Percentiles rank a stretch among this genome's conserved stretches.
phyloP scores from a whole-genome alignment of 1,140 invertebrate species.

The Euura saliciscinereae region DNA sequence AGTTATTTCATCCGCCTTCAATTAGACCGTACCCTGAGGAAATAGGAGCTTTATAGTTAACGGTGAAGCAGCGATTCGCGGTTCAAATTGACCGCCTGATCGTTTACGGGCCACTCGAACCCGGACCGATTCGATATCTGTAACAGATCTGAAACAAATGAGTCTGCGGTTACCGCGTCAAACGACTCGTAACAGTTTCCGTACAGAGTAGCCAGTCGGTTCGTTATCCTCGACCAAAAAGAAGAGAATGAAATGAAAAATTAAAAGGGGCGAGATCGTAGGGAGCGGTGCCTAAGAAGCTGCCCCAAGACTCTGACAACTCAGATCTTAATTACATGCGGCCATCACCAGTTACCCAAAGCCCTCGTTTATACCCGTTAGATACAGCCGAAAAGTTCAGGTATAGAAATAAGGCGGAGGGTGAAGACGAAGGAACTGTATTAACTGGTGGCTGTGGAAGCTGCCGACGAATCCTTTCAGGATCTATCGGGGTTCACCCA shows the following conservation, averaged over 20 bases:
- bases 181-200: no score
- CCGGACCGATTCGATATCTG: not conserved
- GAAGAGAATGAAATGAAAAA: no score
- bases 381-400: no score
- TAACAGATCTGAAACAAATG: conserved; percentile 2
- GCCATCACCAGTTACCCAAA: not conserved
- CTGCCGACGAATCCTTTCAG: no score
- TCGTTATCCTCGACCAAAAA: no score
- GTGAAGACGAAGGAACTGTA: no score
- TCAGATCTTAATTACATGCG: conserved; percentile 18
- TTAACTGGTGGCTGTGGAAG: no score
- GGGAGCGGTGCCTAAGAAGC: not conserved
- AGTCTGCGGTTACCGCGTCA: not conserved
- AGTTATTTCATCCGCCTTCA: no score
- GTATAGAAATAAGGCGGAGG: no score
- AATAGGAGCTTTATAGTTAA: not conserved
- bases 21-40: no score
- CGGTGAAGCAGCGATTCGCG: not conserved
- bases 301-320: conserved; percentile 4
- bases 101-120: not conserved
- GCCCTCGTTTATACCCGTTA: not conserved
- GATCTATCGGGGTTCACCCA: no score
- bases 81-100: not conserved
- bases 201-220: no score
- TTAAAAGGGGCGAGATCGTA: not conserved